Evolutionary conservation across 1,140 invertebrate genomes (phyloP).

Genomic region (Penaeus vannamei): DNA sequence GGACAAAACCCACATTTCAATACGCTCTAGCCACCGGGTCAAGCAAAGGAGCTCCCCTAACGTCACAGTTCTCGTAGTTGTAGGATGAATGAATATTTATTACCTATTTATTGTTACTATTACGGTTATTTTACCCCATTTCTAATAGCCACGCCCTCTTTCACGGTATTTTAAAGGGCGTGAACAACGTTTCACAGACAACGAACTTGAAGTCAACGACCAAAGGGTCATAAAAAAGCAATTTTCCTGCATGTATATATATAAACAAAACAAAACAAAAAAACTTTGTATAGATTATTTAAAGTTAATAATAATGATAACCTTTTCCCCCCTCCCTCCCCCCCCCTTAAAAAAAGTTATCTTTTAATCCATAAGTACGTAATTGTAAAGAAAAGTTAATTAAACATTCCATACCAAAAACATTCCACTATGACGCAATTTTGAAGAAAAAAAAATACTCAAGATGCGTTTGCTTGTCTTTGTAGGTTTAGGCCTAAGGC

Average conservation of each 20-base stretch:
- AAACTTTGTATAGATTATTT: constrained; percentile 50
- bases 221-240: background rate
- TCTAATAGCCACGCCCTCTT: constrained; percentile 7
- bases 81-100: constrained; percentile 58
- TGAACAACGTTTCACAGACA: constrained; percentile 51
- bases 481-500: constrained; percentile 14
- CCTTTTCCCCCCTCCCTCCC: too few relatives aligned
- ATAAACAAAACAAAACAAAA: too few relatives aligned
- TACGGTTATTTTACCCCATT: constrained; percentile 39
- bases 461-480: constrained; percentile 16
- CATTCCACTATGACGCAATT: constrained; percentile 21
- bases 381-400: background rate
- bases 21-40: constrained; percentile 41
- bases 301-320: too few relatives aligned
- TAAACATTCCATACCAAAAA: constrained; percentile 31
- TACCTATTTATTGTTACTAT: constrained; percentile 36
- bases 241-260: constrained; percentile 52
- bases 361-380: constrained; percentile 6
- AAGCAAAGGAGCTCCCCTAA: constrained; percentile 34
- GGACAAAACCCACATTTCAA: background rate
- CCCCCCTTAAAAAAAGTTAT: background rate
- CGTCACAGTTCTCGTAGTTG: constrained; percentile 36
- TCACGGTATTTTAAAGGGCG: constrained; percentile 22
- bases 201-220: constrained; percentile 43
- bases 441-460: too few relatives aligned